Evolutionary conservation across 1,140 invertebrate genomes (phyloP).

Genomic region (Campoletis sonorensis): DNA sequence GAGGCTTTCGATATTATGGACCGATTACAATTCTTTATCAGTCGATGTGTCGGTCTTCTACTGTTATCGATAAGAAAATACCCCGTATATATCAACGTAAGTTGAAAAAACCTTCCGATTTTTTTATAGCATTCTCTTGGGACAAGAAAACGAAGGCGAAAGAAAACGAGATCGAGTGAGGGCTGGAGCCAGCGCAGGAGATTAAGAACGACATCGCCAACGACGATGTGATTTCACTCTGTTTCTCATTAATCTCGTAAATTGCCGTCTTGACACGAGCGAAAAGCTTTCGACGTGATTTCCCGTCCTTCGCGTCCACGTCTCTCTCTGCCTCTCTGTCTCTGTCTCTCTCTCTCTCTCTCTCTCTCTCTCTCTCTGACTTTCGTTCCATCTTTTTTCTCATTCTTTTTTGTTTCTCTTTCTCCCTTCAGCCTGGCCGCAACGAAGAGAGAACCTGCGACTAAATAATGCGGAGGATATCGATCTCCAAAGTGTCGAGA

Average conservation of each 20-base stretch:
- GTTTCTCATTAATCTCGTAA: slow-evolving; percentile 50
- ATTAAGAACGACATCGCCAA: slow-evolving; percentile 46
- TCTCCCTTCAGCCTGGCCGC: not conserved
- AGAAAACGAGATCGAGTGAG: slow-evolving; percentile 9
- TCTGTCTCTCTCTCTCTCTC: not conserved
- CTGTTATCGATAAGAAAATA: slow-evolving; percentile 11
- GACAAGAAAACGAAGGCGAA: slow-evolving; percentile 4
- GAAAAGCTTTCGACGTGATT: slow-evolving; percentile 39
- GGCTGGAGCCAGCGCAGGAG: slow-evolving; percentile 19
- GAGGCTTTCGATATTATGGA: not conserved
- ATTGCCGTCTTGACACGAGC: slow-evolving; percentile 49
- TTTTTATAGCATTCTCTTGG: slow-evolving; percentile 30
- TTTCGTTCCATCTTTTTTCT: not conserved
- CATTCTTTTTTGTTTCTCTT: not conserved
- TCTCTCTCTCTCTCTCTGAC: not conserved
- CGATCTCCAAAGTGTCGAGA: slow-evolving; percentile 32
- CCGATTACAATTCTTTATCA: slow-evolving; percentile 23
- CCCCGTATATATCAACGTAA: slow-evolving; percentile 2
- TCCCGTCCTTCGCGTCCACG: not conserved
- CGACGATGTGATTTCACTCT: slow-evolving; percentile 48
- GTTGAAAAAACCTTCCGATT: not conserved
- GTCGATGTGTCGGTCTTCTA: not conserved
- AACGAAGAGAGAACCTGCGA: slow-evolving; percentile 10
- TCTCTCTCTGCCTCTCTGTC: not conserved
- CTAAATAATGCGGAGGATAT: slow-evolving; percentile 40